A percentile compares a stretch with the other conserved stretches of the same genome.
Conservation (phyloP, 2,113 vertebrate genomes). For the Chloropsis hardwickii region DNA sequence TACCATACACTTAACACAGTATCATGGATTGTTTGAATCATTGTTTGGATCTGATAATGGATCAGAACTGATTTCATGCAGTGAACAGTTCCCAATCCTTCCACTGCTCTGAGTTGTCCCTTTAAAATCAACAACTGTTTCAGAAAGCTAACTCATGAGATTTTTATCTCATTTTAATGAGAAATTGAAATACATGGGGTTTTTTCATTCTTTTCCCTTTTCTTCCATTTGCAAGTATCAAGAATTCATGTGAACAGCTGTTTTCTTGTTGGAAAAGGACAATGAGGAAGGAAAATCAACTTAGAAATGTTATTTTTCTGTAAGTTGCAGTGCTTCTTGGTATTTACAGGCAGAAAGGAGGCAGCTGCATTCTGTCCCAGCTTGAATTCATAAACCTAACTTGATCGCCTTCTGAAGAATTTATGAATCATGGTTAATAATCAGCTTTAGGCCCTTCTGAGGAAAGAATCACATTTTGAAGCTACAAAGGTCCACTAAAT, state of each 20-base stretch:
- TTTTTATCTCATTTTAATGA: neutral
- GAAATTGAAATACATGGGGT: neutral
- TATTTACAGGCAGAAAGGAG: constrained; percentile 57
- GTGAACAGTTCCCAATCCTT: neutral
- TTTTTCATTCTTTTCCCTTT: neutral
- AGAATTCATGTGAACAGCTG: neutral
- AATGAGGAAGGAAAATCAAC: neutral
- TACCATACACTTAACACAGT: neutral
- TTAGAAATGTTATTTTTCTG: neutral
- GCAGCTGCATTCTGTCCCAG: constrained; percentile 59
- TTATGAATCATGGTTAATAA: constrained; percentile 89
- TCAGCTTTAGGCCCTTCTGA: constrained; percentile 86
- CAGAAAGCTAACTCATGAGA: neutral
- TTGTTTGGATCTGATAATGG: neutral
- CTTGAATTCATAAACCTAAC: constrained; percentile 79
- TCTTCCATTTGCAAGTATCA: neutral
- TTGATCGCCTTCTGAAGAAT: constrained; percentile 83
- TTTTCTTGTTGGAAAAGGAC: neutral
- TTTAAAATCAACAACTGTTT: neutral
- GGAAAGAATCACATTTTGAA: constrained; percentile 79
- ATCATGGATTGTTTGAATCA: neutral
- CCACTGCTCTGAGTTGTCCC: fast-evolving
- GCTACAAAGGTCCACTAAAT: constrained; percentile 86
- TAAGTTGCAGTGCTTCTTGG: neutral
- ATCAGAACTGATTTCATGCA: neutral